Evolutionary conservation across 2,797 vertebrate genomes (phyloP).

Genomic region (Arrhamphus sclerolepis): DNA sequence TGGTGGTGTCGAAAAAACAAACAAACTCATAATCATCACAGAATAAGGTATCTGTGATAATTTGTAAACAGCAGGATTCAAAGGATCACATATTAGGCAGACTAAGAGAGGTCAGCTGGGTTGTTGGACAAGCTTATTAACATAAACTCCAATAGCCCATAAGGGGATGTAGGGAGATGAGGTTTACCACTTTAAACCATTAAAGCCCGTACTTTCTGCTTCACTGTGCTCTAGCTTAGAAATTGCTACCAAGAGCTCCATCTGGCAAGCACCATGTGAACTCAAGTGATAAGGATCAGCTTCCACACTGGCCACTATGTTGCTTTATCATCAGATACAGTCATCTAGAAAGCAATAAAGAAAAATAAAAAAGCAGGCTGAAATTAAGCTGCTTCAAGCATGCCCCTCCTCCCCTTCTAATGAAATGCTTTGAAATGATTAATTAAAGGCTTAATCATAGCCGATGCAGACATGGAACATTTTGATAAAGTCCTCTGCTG

Average conservation of each 20-base stretch:
- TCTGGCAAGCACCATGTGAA: conserved; percentile 66
- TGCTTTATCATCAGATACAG: conserved; percentile 56
- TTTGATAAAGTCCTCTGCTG: conserved; percentile 20
- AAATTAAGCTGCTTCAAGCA: conserved; percentile 45
- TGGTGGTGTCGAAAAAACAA: conserved; percentile 44
- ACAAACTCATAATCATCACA: conserved; percentile 40
- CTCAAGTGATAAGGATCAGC: conserved; percentile 63
- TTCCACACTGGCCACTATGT: conserved; percentile 62
- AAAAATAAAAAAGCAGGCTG: conserved; percentile 37
- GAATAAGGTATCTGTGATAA: conserved; percentile 60
- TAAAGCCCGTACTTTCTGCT: conserved; percentile 40
- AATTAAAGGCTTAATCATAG: conserved; percentile 56
- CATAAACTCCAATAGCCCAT: conserved; percentile 66
- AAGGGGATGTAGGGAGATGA: conserved; percentile 50
- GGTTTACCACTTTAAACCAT: conserved; percentile 66
- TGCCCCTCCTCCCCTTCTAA: conserved; percentile 34
- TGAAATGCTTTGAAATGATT: conserved; percentile 56
- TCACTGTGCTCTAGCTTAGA: conserved; percentile 22
- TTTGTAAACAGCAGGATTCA: conserved; percentile 54
- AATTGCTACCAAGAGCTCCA: conserved; percentile 53
- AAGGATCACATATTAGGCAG: conserved; percentile 49
- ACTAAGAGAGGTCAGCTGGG: conserved; percentile 59
- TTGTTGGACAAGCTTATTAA: conserved; percentile 72
- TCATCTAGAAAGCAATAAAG: conserved; percentile 55
- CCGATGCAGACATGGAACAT: conserved; percentile 38